phyloP scores from a whole-genome alignment of 1,140 invertebrate species.

The Rhagoletis pomonella region DNA sequence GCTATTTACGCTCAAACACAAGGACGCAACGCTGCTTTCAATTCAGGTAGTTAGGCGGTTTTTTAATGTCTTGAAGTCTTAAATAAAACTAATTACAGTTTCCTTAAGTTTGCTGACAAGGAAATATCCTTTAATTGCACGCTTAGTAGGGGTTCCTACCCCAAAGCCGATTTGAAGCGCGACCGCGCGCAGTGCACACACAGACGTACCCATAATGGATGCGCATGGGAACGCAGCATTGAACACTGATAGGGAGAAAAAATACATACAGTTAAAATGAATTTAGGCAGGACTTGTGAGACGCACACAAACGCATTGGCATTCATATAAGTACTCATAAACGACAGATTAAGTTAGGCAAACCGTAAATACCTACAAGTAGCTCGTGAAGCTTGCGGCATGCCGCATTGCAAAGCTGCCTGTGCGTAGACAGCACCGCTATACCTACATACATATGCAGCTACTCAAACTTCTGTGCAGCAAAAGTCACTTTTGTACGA shows the following conservation, averaged over 20 bases:
- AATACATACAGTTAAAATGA: not conserved
- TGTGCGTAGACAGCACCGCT: not conserved
- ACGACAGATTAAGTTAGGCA: constrained; percentile 31
- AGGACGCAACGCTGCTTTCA: constrained; percentile 7
- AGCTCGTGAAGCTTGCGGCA: constrained; percentile 28
- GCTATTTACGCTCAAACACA: not conserved
- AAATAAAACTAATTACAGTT: constrained; percentile 50
- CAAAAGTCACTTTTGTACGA: constrained; percentile 40
- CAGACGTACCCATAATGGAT: not conserved
- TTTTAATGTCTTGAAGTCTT: not conserved
- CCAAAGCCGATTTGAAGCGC: constrained; percentile 6
- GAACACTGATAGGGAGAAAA: not conserved
- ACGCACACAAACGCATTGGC: not conserved
- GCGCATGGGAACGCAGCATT: not conserved
- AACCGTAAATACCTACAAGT: constrained; percentile 40
- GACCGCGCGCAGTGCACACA: not conserved
- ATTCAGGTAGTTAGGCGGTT: constrained; percentile 42
- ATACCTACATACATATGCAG: too few species aligned
- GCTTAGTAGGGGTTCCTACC: constrained; percentile 19
- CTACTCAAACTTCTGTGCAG: not conserved
- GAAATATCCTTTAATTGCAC: constrained; percentile 46
- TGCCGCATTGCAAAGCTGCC: constrained; percentile 33
- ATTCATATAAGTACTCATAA: constrained; percentile 24
- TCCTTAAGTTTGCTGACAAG: constrained; percentile 42
- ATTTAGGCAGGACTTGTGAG: constrained; percentile 17